Percentiles rank a stretch among this genome's conserved stretches.
Conservation (phyloP, 2,113 vertebrate species). For the Corythoichthys haematopterus region DNA sequence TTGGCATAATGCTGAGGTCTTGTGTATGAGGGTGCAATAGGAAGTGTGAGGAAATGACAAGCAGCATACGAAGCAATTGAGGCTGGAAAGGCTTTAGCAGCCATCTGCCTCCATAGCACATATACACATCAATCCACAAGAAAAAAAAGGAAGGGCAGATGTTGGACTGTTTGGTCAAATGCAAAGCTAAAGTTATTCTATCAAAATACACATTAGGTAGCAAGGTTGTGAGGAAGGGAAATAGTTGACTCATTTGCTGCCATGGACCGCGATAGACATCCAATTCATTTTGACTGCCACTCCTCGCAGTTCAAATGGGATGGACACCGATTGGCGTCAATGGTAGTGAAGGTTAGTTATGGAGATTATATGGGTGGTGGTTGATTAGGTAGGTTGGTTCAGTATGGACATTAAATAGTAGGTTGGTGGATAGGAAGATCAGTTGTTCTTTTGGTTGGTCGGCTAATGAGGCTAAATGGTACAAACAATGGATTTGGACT, state of each 20-base stretch:
- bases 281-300: no score
- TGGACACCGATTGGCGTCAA: no score
- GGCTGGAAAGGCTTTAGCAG: not conserved
- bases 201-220: not conserved
- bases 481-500: no score
- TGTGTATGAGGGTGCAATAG: constrained; percentile 17
- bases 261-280: no score
- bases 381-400: not conserved
- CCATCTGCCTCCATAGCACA: constrained; percentile 18
- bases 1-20: constrained; percentile 23
- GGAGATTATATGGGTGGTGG: not conserved
- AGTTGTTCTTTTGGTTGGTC: not conserved
- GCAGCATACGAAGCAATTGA: constrained; percentile 6
- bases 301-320: no score
- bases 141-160: constrained; percentile 26
- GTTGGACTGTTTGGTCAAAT: constrained; percentile 37
- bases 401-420: not conserved
- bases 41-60: constrained; percentile 21
- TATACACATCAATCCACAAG: constrained; percentile 8
- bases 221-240: not conserved
- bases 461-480: not conserved
- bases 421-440: not conserved
- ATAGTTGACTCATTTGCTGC: not conserved
- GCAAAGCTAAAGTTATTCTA: constrained; percentile 48
- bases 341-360: not conserved